phyloP scores from a whole-genome alignment of 1,140 invertebrate species.

The Melipona quadrifasciata region DNA sequence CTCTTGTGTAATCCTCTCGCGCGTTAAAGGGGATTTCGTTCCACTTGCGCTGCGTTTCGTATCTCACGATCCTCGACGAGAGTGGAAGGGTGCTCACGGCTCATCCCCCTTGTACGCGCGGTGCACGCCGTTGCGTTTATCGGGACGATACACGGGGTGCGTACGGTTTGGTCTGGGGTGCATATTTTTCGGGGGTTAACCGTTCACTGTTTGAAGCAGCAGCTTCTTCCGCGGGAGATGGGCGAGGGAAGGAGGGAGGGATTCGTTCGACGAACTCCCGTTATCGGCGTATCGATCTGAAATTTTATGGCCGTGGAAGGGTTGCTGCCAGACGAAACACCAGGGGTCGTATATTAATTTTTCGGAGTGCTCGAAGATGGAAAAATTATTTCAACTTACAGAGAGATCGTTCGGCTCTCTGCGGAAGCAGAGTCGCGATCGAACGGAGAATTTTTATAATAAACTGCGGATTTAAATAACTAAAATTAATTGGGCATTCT shows the following conservation, averaged over 20 bases:
- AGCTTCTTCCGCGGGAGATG: neutral
- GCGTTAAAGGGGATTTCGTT: conserved; percentile 19
- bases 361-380: neutral
- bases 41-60: conserved; percentile 25
- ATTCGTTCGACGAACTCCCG: neutral
- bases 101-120: conserved; percentile 19
- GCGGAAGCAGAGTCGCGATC: too few species aligned
- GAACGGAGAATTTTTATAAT: too few species aligned
- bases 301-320: conserved; percentile 39
- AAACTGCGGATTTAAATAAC: too few species aligned
- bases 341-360: neutral
- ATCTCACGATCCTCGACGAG: conserved; percentile 2
- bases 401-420: neutral
- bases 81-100: neutral
- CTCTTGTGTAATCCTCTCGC: conserved; percentile 28
- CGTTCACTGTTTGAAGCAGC: conserved; percentile 14
- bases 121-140: conserved; percentile 10
- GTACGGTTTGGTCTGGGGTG: conserved; percentile 41
- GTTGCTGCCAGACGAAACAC: conserved; percentile 26
- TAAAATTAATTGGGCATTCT: too few species aligned
- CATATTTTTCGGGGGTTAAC: conserved; percentile 47
- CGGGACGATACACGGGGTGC: neutral
- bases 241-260: neutral
- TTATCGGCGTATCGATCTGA: conserved; percentile 48
- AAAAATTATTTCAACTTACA: neutral